Conservation (phyloP, 1,140 invertebrate species). For the Littorina saxatilis region DNA sequence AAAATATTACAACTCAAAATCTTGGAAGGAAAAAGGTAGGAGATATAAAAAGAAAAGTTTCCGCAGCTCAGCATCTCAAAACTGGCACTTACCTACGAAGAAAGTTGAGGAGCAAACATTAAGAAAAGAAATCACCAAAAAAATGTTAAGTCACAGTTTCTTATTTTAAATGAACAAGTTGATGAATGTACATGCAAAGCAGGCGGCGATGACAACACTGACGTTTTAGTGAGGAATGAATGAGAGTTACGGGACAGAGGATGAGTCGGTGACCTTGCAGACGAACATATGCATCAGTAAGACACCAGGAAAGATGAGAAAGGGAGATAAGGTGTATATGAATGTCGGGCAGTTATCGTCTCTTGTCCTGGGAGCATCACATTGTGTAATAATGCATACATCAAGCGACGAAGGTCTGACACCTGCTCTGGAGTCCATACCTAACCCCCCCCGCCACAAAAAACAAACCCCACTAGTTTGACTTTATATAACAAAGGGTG, state of each 20-base stretch:
- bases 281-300: too few species aligned
- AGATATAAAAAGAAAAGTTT: neutral
- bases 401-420: neutral
- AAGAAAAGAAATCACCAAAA: slow-evolving; percentile 13
- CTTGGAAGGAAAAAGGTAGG: neutral
- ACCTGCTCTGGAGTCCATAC: neutral
- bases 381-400: slow-evolving; percentile 5
- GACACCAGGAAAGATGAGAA: too few species aligned
- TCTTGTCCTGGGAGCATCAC: neutral
- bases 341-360: too few species aligned
- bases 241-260: neutral
- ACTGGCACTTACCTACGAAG: slow-evolving; percentile 30
- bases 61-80: neutral
- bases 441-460: neutral
- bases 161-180: neutral
- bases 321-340: too few species aligned
- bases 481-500: too few species aligned
- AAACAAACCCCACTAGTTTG: too few species aligned
- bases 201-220: neutral
- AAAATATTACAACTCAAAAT: neutral
- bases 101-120: slow-evolving; percentile 20
- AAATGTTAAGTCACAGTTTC: neutral
- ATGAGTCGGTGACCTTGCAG: too few species aligned
- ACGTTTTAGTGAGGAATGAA: neutral
- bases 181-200: neutral